These are phyloP conservation scores for Dolichoris vasculosae DNA, from an alignment of 1,140 invertebrate species.

Conservation along the genomic window DNA sequence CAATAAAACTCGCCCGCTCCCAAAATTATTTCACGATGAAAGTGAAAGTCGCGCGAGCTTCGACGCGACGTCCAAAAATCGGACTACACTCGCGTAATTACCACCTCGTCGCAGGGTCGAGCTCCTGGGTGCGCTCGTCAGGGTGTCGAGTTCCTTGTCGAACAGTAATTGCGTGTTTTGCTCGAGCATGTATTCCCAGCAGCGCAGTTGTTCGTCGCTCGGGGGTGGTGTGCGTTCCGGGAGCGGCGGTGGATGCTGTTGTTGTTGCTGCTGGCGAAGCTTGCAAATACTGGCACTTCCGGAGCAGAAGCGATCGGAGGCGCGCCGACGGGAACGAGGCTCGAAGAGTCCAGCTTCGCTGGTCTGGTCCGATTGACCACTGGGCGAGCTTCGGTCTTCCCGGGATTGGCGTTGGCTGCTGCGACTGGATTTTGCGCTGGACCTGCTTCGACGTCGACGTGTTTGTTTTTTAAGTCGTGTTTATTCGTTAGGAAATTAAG, in stretches of 20 bases:
- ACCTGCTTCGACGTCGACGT: no score
- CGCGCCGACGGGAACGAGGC: constrained; percentile 62
- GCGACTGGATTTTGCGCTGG: constrained; percentile 44
- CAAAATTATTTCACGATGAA: background rate
- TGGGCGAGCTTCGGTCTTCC: constrained; percentile 84
- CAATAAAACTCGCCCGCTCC: no score
- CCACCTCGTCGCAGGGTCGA: constrained; percentile 35
- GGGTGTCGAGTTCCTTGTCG: constrained; percentile 89
- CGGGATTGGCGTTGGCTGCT: constrained; percentile 42
- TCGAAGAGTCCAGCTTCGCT: constrained; percentile 76
- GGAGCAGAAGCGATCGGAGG: constrained; percentile 67
- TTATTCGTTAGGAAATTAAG: no score
- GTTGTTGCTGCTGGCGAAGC: constrained; percentile 60
- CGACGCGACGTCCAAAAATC: background rate
- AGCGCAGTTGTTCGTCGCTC: constrained; percentile 91
- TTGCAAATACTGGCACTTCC: constrained; percentile 66
- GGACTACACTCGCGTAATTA: constrained; percentile 14
- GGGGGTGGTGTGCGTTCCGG: constrained; percentile 75
- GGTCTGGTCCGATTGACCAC: constrained; percentile 86
- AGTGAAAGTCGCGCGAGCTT: background rate
- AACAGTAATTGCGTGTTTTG: constrained; percentile 92
- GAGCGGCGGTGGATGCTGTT: constrained; percentile 57
- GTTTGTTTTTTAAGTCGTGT: background rate
- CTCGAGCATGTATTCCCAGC: constrained; percentile 94
- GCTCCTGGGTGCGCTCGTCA: constrained; percentile 73